phyloP scores from a whole-genome alignment of 2,888 invertebrate species.

The Luperina nickerlii region DNA sequence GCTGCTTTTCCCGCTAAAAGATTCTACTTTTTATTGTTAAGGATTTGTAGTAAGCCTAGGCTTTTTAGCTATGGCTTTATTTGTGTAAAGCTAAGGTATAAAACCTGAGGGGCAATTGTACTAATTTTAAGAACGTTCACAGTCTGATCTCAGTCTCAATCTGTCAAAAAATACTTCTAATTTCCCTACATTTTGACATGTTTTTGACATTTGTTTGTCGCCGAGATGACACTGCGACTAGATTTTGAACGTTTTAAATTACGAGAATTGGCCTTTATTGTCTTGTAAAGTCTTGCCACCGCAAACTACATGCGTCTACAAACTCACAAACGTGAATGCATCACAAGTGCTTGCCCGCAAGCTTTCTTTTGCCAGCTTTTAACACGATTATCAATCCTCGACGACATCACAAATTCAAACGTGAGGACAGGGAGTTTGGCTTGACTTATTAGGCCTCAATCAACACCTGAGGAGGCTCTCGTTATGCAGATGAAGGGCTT shows the following conservation, averaged over 20 bases:
- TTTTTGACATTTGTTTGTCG: too few relatives aligned
- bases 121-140: too few relatives aligned
- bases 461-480: too few relatives aligned
- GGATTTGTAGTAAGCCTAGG: background rate
- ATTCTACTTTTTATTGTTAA: background rate
- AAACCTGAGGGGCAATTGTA: too few relatives aligned
- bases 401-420: background rate
- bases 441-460: background rate
- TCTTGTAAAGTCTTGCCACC: background rate
- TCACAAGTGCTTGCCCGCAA: background rate
- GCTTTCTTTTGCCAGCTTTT: background rate
- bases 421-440: background rate
- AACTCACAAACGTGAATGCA: background rate
- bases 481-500: too few relatives aligned
- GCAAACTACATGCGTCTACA: background rate
- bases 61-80: slow-evolving; percentile 13
- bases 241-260: too few relatives aligned
- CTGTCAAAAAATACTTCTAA: too few relatives aligned
- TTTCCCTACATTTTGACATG: too few relatives aligned
- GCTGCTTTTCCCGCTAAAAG: slow-evolving; percentile 39
- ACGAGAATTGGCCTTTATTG: too few relatives aligned
- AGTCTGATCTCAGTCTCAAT: too few relatives aligned
- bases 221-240: too few relatives aligned
- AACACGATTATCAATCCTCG: background rate
- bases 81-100: background rate